phyloP scores from a whole-genome alignment of 2,888 invertebrate species.

The Parascotia fuliginaria region DNA sequence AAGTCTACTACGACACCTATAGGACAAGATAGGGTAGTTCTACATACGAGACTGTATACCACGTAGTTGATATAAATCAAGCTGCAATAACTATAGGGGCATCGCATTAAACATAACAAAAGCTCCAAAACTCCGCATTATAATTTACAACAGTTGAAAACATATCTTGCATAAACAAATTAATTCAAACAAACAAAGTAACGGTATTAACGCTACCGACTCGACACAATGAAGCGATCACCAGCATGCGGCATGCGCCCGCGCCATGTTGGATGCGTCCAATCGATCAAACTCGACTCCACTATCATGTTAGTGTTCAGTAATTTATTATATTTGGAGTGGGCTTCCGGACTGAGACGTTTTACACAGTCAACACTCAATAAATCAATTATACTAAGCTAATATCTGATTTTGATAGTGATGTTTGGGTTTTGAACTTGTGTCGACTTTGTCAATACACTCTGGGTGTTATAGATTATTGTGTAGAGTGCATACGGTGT shows the following conservation, averaged over 20 bases:
- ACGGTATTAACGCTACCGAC: constrained; percentile 45
- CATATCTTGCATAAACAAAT: not conserved
- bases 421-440: constrained; percentile 7
- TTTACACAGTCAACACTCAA: constrained; percentile 77
- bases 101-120: no score
- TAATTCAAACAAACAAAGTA: constrained; percentile 18
- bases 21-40: no score
- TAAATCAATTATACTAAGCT: constrained; percentile 78
- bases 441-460: constrained; percentile 2
- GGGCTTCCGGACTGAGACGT: constrained; percentile 69
- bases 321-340: constrained; percentile 79
- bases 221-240: constrained; percentile 66
- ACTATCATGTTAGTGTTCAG: constrained; percentile 64
- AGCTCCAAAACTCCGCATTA: no score
- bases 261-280: constrained; percentile 66
- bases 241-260: constrained; percentile 16
- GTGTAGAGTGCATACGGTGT: not conserved
- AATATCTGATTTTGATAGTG: constrained; percentile 66
- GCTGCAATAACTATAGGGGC: no score
- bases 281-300: constrained; percentile 65
- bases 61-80: no score
- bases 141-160: not conserved
- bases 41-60: no score
- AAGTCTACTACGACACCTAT: no score
- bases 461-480: not conserved